Conservation (phyloP, 2,888 invertebrate genomes). For the Andrena camellia region DNA sequence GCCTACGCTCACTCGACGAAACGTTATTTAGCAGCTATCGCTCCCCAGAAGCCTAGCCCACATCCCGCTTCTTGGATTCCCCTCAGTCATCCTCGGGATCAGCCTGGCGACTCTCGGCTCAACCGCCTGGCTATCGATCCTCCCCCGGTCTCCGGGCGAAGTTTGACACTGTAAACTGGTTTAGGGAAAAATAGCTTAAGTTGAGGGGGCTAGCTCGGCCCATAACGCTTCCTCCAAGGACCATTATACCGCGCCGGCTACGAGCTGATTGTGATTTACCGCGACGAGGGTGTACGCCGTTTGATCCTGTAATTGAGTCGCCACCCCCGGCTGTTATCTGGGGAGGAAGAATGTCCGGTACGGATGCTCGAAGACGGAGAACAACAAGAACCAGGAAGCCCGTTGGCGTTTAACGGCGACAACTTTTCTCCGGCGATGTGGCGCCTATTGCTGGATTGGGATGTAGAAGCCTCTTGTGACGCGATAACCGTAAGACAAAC, state of each 20-base stretch:
- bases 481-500: conserved; percentile 14
- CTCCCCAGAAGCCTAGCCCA: conserved; percentile 43
- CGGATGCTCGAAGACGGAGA: conserved; percentile 17
- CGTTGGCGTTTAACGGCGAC: conserved; percentile 54
- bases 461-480: not conserved
- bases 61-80: conserved; percentile 31
- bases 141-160: conserved; percentile 66
- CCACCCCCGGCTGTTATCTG: conserved; percentile 51
- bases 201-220: conserved; percentile 74
- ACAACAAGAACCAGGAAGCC: conserved; percentile 23
- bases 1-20: conserved; percentile 30
- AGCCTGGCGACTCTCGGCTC: conserved; percentile 51
- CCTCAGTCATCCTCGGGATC: conserved; percentile 38
- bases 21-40: conserved; percentile 69
- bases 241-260: conserved; percentile 50
- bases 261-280: conserved; percentile 81
- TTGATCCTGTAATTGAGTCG: conserved; percentile 81
- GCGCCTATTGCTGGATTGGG: conserved; percentile 8
- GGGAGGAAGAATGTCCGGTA: conserved; percentile 27
- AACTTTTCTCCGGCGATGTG: conserved; percentile 50
- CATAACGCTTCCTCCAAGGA: conserved; percentile 63
- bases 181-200: conserved; percentile 82
- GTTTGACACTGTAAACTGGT: conserved; percentile 81
- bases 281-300: conserved; percentile 70
- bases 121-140: conserved; percentile 70